A percentile compares a stretch with the other conserved stretches of the same genome.
phyloP scores from a whole-genome alignment of 2,113 vertebrate species.

The Illadopsis cleaveri region DNA sequence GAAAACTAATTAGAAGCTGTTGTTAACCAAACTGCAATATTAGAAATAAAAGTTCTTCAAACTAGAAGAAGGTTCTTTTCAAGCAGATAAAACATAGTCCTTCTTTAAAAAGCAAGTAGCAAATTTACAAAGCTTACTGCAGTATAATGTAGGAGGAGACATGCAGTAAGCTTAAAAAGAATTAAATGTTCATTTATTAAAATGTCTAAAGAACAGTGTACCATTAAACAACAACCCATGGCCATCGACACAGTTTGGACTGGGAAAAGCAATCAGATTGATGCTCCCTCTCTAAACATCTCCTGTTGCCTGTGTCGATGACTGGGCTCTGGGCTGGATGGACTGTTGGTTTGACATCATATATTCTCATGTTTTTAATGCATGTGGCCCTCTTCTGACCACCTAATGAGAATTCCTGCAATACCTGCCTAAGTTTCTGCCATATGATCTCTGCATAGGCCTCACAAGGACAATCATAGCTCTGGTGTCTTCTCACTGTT shows the following conservation, averaged over 20 bases:
- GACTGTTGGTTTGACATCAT: background rate
- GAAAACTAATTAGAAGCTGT: background rate
- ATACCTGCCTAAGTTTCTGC: background rate
- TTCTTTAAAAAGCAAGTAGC: background rate
- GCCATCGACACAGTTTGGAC: background rate
- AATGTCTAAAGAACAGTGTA: background rate
- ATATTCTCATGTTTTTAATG: background rate
- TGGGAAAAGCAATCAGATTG: background rate
- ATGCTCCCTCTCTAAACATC: background rate
- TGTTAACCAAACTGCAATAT: background rate
- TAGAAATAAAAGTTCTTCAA: background rate
- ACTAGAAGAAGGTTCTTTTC: background rate
- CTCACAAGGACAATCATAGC: background rate
- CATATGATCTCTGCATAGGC: background rate
- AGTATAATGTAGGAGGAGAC: background rate
- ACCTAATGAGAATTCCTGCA: background rate
- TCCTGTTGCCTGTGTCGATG: rapidly evolving
- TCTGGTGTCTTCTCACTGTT: background rate
- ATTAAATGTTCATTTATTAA: background rate
- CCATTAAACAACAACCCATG: background rate
- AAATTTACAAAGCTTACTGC: background rate
- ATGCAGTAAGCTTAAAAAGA: background rate
- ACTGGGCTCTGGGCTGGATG: background rate
- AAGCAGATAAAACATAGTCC: background rate
- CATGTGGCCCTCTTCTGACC: background rate